Evolutionary conservation across 2,797 vertebrate species (phyloP).

Genomic region (Cirrhinus molitorella): DNA sequence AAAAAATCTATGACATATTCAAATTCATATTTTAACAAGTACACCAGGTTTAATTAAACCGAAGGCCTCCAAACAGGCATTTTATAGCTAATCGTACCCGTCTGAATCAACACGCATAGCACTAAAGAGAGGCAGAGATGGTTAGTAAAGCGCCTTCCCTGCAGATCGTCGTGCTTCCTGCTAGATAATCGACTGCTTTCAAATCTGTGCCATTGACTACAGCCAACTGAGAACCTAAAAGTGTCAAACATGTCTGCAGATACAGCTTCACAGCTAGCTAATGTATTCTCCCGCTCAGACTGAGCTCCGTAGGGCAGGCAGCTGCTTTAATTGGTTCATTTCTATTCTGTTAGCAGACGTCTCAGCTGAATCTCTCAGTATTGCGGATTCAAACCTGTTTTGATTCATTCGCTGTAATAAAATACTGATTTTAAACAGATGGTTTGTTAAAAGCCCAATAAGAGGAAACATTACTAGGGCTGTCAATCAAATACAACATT

Average conservation of each 20-base stretch:
- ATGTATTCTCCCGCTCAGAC: conserved; percentile 58
- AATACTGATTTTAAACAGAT: conserved; percentile 7
- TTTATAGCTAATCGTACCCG: neutral
- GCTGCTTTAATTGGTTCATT: conserved; percentile 75
- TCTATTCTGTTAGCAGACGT: conserved; percentile 66
- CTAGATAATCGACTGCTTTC: conserved; percentile 31
- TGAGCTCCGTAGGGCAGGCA: conserved; percentile 52
- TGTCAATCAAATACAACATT: neutral
- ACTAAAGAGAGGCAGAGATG: neutral
- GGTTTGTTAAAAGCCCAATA: neutral
- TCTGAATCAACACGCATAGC: neutral
- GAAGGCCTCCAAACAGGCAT: neutral
- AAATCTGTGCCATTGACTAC: conserved; percentile 29
- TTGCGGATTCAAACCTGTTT: conserved; percentile 29
- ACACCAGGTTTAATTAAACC: conserved; percentile 1
- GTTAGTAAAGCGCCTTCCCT: neutral
- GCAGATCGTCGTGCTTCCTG: neutral
- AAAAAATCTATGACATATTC: neutral
- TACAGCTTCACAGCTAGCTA: conserved; percentile 40
- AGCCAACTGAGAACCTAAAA: conserved; percentile 40
- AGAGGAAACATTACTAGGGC: neutral
- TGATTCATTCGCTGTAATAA: conserved; percentile 9
- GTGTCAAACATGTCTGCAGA: conserved; percentile 28
- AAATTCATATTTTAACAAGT: neutral
- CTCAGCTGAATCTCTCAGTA: conserved; percentile 17